Base-by-base conservation (phyloP, 2,888 invertebrate genomes). In the Pantelozetes paolii region DNA sequence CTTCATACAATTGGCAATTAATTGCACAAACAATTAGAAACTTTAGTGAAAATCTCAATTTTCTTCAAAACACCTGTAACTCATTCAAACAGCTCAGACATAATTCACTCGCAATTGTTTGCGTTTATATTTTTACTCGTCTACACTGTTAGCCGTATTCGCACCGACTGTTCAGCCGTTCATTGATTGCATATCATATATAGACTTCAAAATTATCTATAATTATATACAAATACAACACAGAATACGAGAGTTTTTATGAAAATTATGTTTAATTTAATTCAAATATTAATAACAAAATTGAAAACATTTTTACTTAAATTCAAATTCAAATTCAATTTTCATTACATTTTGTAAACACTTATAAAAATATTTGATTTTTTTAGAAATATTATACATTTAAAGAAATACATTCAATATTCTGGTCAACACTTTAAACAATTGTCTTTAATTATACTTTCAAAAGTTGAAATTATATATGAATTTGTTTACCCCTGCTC, bases 21-120 rank as follows among this genome's bases (percentile, higher is more conserved):
- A n/a, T 59, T 30, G 26, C 9, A 23, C 9, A 57, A 15, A 2
- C 18, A 11, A 18, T 45, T 20, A n/a, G 50, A 45, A 50, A 20
- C 6, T 59, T 59, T 28, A 11, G 50, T 28, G 59, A 28, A 59
- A 59, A 59, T 59, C 59, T 59, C 59, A 30, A 28, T 50, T 59
- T 59, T 59, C 59, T 59, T 59, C 18, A 50, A 30, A 59, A 59
- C 59, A 59, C 59, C 59, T 59, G 59, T 32, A 59, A 59, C 28
- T 59, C 30, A 18, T 59, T 59, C 15, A 59, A 28, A 59, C 26
- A 30, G 20, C 28, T 59, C 30, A 30, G 20, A n/a, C 50, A 20
- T 20, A 20, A 50, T 50, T 50, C 50, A 50, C 2, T 50, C 6
- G 2, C 15, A 57, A 28, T 57, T 57, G 57, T 8, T 57, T 57